Evolutionary conservation across 1,140 invertebrate genomes (phyloP).

Genomic region (Macrobrachium nipponense): DNA sequence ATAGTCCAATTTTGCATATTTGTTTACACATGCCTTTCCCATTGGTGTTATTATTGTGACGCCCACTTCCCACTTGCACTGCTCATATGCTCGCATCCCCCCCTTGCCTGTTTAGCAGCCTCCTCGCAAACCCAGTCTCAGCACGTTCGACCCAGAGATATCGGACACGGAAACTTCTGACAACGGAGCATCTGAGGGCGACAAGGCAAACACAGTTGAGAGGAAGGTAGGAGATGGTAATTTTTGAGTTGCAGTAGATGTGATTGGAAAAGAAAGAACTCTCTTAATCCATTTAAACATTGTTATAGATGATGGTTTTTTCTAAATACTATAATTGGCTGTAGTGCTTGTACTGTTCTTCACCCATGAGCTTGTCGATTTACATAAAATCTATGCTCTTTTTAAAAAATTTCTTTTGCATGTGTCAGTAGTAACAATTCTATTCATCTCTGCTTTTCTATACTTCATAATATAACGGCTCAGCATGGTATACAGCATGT

Average conservation of each 20-base stretch:
- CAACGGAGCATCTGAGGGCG: slow-evolving; percentile 78
- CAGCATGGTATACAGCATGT: too few species aligned
- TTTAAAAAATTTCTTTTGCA: too few species aligned
- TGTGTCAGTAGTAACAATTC: too few species aligned
- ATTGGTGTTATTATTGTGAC: slow-evolving; percentile 19
- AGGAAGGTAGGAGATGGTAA: slow-evolving; percentile 70
- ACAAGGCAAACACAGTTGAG: slow-evolving; percentile 82
- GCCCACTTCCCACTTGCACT: slow-evolving; percentile 7
- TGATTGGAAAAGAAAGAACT: background rate
- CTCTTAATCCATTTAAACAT: background rate
- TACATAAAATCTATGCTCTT: too few species aligned
- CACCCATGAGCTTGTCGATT: too few species aligned
- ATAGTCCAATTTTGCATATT: slow-evolving; percentile 19
- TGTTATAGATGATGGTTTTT: too few species aligned
- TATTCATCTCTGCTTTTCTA: too few species aligned
- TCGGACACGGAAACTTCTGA: slow-evolving; percentile 81
- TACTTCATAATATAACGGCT: too few species aligned
- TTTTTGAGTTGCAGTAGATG: background rate
- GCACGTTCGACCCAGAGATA: slow-evolving; percentile 75
- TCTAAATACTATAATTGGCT: too few species aligned
- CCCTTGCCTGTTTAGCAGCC: slow-evolving; percentile 44
- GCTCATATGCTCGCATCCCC: slow-evolving; percentile 34
- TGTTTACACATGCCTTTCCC: slow-evolving; percentile 18
- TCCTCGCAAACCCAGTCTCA: slow-evolving; percentile 71
- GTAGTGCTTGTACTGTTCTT: too few species aligned